Conservation (phyloP, 2,113 vertebrate species). For the Centropristis striata region DNA sequence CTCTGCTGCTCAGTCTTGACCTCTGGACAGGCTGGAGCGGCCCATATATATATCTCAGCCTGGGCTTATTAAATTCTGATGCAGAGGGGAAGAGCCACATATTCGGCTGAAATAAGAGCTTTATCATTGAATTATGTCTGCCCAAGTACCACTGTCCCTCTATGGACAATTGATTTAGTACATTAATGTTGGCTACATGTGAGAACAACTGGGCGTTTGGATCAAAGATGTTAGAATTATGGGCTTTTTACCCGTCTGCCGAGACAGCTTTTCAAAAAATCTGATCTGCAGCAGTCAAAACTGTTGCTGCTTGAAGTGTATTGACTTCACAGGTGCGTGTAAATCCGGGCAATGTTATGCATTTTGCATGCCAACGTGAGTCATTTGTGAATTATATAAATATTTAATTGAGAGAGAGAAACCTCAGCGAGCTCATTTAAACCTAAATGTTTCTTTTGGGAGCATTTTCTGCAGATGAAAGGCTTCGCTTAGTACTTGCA, state of each 20-base stretch:
- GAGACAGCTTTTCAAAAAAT: conserved; percentile 9
- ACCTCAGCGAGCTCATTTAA: neutral
- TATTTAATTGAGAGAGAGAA: conserved; percentile 6
- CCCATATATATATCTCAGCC: conserved; percentile 39
- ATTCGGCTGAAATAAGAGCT: conserved; percentile 36
- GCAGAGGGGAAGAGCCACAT: conserved; percentile 2
- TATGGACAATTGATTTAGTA: conserved; percentile 48
- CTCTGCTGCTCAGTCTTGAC: conserved; percentile 47
- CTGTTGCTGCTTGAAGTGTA: neutral
- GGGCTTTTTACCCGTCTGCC: conserved; percentile 12
- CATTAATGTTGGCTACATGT: conserved; percentile 21
- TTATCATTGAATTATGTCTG: conserved; percentile 42
- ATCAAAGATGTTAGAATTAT: conserved; percentile 47
- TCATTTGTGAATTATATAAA: conserved; percentile 27
- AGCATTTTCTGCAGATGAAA: neutral
- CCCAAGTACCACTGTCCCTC: neutral
- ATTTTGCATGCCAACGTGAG: conserved; percentile 8
- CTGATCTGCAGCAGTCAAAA: neutral
- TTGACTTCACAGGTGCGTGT: conserved; percentile 10
- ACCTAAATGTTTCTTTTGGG: neutral
- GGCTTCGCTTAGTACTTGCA: neutral
- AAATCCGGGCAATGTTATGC: conserved; percentile 1
- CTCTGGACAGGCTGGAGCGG: conserved; percentile 31
- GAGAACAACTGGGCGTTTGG: neutral
- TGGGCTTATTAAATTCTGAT: conserved; percentile 39